Evolutionary conservation across 2,888 invertebrate genomes (phyloP).

Genomic region (Empis stercorea): DNA sequence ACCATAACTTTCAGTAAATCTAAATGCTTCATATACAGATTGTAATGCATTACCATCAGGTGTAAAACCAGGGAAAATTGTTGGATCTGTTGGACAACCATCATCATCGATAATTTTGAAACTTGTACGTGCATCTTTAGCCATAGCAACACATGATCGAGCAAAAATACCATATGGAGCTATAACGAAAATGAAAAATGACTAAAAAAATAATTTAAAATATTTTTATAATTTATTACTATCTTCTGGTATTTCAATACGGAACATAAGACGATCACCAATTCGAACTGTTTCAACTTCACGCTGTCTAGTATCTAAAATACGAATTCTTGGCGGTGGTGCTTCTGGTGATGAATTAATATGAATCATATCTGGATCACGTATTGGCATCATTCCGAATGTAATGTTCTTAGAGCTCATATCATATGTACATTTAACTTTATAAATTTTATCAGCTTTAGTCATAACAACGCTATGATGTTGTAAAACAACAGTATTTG

Average conservation of each 20-base stretch:
- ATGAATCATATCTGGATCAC: constrained; percentile 92
- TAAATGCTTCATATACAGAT: constrained; percentile 86
- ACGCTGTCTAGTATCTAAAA: constrained; percentile 70
- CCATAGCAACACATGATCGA: constrained; percentile 92
- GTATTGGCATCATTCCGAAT: constrained; percentile 94
- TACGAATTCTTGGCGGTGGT: constrained; percentile 84
- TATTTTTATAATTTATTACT: constrained; percentile 47
- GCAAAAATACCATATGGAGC: constrained; percentile 94
- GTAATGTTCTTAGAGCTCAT: constrained; percentile 94
- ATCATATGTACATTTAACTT: constrained; percentile 91
- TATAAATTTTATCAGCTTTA: constrained; percentile 92
- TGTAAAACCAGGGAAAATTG: constrained; percentile 85
- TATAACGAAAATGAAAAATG: constrained; percentile 32
- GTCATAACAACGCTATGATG: constrained; percentile 95
- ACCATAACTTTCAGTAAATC: constrained; percentile 91
- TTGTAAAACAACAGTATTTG: constrained; percentile 86
- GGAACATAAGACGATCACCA: constrained; percentile 87
- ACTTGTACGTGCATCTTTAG: constrained; percentile 89
- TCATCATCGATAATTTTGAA: constrained; percentile 94
- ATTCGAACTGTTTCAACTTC: constrained; percentile 92
- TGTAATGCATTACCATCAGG: constrained; percentile 84
- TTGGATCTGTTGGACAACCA: constrained; percentile 86
- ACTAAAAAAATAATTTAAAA: not conserved
- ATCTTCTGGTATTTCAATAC: constrained; percentile 92
- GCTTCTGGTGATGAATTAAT: constrained; percentile 92